Evolutionary conservation across 2,113 vertebrate species (phyloP).

Genomic region (Taurulus bubalis): DNA sequence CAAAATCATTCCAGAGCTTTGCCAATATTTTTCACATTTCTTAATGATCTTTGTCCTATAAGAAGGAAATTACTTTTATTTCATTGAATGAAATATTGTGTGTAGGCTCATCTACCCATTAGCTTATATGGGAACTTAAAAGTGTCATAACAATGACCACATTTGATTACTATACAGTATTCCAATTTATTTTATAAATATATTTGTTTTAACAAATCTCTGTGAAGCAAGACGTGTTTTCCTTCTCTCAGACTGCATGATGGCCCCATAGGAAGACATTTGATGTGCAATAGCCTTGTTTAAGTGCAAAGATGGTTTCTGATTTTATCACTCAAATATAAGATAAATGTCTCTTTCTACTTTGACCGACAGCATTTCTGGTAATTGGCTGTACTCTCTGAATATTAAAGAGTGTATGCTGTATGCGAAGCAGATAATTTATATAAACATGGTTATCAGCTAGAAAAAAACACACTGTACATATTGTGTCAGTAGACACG

Average conservation of each 20-base stretch:
- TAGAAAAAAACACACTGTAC: slow-evolving; percentile 6
- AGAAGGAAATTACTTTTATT: slow-evolving; percentile 2
- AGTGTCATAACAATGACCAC: slow-evolving; percentile 23
- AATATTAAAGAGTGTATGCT: slow-evolving; percentile 21
- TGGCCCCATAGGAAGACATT: slow-evolving; percentile 7
- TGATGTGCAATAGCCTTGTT: slow-evolving; percentile 5
- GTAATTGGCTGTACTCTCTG: slow-evolving; percentile 31
- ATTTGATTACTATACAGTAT: slow-evolving; percentile 3
- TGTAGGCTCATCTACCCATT: slow-evolving; percentile 6
- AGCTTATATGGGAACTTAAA: not conserved
- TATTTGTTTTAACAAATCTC: not conserved
- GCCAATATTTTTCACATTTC: slow-evolving; percentile 42
- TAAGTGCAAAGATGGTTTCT: slow-evolving; percentile 4
- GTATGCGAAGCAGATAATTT: slow-evolving; percentile 21
- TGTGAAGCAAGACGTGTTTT: not conserved
- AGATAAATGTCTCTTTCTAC: slow-evolving; percentile 5
- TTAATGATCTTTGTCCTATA: slow-evolving; percentile 28
- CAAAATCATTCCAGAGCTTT: slow-evolving; percentile 31
- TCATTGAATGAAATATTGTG: slow-evolving; percentile 20
- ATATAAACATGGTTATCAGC: slow-evolving; percentile 24
- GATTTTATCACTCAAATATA: slow-evolving; percentile 3
- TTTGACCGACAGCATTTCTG: slow-evolving; percentile 15
- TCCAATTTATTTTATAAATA: not conserved
- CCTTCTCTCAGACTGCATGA: not conserved
- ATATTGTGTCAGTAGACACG: slow-evolving; percentile 20